Evolutionary conservation across 2,797 vertebrate species (phyloP).

Genomic region (Hephaestus fuliginosus): DNA sequence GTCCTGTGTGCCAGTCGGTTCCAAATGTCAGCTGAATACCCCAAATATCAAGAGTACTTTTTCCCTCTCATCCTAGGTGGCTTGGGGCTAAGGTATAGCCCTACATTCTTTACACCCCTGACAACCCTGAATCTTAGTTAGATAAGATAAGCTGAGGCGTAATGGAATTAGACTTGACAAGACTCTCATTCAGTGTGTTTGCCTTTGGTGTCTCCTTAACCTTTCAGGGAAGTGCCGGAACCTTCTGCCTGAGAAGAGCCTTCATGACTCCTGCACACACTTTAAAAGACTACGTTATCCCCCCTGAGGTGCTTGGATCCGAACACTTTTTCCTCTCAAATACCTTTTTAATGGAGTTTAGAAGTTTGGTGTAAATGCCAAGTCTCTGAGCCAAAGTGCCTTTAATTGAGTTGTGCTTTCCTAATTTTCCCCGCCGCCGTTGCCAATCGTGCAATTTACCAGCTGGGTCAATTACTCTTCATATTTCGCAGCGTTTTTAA

Average conservation of each 20-base stretch:
- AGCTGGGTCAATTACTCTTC: constrained; percentile 83
- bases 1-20: constrained; percentile 65
- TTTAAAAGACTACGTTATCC: constrained; percentile 77
- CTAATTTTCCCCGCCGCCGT: constrained; percentile 81
- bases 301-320: constrained; percentile 76
- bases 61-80: constrained; percentile 73
- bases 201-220: constrained; percentile 87
- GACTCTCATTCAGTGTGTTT: constrained; percentile 81
- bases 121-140: constrained; percentile 78
- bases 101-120: constrained; percentile 74
- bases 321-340: constrained; percentile 84
- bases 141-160: constrained; percentile 83
- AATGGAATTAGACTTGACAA: constrained; percentile 85
- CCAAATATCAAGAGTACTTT: constrained; percentile 79
- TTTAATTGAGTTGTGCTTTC: constrained; percentile 88
- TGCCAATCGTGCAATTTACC: constrained; percentile 86
- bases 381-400: constrained; percentile 84
- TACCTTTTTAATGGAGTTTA: constrained; percentile 88
- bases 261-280: constrained; percentile 77
- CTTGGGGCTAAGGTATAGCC: constrained; percentile 72
- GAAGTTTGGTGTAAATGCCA: constrained; percentile 89
- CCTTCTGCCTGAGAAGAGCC: constrained; percentile 74
- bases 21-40: constrained; percentile 81
- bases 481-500: constrained; percentile 80
- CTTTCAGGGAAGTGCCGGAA: constrained; percentile 80